A percentile compares a stretch with the other conserved stretches of the same genome.
Conservation (phyloP, 2,888 invertebrate genomes). For the Hipparchia semele region DNA sequence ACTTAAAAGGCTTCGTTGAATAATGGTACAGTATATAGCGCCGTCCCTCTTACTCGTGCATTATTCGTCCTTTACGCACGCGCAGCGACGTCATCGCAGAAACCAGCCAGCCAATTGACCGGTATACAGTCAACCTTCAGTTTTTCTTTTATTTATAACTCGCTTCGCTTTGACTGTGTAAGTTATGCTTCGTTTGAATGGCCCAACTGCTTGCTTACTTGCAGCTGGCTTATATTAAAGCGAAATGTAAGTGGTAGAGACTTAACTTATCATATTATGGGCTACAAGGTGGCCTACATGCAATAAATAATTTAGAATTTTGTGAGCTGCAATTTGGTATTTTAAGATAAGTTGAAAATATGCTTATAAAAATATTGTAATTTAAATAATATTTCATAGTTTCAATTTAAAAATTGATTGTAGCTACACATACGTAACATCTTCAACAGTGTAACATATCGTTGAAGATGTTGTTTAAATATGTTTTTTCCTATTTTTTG, state of each 20-base stretch:
- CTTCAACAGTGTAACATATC: no score
- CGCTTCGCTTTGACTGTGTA: slow-evolving; percentile 68
- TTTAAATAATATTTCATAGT: no score
- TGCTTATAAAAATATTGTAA: no score
- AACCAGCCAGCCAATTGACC: slow-evolving; percentile 83
- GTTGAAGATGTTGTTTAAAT: no score
- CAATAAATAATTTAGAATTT: no score
- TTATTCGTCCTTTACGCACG: slow-evolving; percentile 55
- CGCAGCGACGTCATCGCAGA: slow-evolving; percentile 76
- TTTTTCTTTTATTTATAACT: slow-evolving; percentile 82
- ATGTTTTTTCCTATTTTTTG: no score
- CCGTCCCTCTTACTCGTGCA: slow-evolving; percentile 53
- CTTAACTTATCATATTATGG: no score
- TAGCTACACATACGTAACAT: no score
- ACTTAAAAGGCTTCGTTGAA: slow-evolving; percentile 77
- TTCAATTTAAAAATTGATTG: no score
- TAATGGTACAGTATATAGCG: slow-evolving; percentile 64
- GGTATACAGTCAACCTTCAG: slow-evolving; percentile 82
- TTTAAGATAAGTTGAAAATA: no score
- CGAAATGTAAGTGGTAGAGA: neutral
- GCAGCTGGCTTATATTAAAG: neutral
- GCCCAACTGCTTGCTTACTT: slow-evolving; percentile 41
- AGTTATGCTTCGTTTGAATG: slow-evolving; percentile 70
- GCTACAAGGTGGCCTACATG: no score
- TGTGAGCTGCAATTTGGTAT: no score